phyloP scores from a whole-genome alignment of 2,888 invertebrate species.

The Laothoe populi region DNA sequence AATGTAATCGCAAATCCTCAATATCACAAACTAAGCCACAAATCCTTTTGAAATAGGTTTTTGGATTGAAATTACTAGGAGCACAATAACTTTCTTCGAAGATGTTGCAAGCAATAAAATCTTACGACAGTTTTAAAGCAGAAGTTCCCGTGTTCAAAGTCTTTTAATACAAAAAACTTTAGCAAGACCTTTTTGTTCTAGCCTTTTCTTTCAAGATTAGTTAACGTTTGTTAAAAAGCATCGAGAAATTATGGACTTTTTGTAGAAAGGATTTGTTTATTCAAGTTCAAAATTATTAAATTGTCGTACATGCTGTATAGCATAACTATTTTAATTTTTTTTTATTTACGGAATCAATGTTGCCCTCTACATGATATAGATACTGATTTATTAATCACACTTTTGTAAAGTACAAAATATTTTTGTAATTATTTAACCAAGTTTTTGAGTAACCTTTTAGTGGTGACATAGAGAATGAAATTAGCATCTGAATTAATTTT shows the following conservation, averaged over 20 bases:
- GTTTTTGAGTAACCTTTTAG: too few species aligned
- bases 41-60: conserved; percentile 1
- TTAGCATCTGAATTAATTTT: too few species aligned
- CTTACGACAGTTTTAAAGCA: conserved; percentile 18
- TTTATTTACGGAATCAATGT: too few species aligned
- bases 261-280: background rate
- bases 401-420: too few species aligned
- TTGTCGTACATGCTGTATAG: too few species aligned
- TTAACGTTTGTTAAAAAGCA: conserved; percentile 4
- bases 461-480: too few species aligned
- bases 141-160: conserved; percentile 8
- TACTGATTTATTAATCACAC: too few species aligned
- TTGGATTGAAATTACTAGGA: background rate
- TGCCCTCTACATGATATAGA: too few species aligned
- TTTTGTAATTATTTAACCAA: too few species aligned
- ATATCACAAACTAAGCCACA: background rate
- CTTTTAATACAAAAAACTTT: conserved; percentile 19
- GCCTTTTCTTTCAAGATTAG: background rate
- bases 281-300: too few species aligned
- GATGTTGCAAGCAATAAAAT: conserved; percentile 16
- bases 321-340: too few species aligned
- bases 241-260: background rate
- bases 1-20: background rate
- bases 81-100: background rate
- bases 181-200: conserved; percentile 9